Evolutionary conservation across 2,888 invertebrate genomes (phyloP).

Genomic region (Seira sanloemensis): DNA sequence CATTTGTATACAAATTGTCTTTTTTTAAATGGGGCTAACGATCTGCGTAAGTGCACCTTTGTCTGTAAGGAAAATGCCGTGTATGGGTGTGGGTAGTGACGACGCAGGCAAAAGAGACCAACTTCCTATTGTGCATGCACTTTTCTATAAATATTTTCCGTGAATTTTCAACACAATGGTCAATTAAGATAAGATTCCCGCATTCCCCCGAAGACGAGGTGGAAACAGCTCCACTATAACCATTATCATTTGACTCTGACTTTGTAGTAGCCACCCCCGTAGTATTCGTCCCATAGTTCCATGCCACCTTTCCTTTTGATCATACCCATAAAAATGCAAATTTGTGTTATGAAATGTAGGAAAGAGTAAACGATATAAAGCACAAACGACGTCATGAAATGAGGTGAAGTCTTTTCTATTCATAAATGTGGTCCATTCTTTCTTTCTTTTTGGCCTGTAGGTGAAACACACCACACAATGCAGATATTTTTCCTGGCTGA

Average conservation of each 20-base stretch:
- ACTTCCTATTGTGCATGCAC: neutral
- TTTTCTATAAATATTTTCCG: neutral
- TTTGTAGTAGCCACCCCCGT: neutral
- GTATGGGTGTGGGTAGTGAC: neutral
- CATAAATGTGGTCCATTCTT: neutral
- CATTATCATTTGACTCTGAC: neutral
- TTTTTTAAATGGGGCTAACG: neutral
- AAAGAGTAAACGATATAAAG: neutral
- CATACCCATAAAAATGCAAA: slow-evolving; percentile 15
- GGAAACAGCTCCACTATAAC: neutral
- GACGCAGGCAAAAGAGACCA: slow-evolving; percentile 11
- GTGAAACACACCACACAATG: neutral
- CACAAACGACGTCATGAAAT: slow-evolving; percentile 3
- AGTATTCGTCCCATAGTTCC: neutral
- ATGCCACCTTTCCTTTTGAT: slow-evolving; percentile 12
- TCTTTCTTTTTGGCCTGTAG: neutral
- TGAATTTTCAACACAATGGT: slow-evolving; percentile 3
- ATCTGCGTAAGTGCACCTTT: slow-evolving; percentile 20
- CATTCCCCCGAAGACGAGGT: neutral
- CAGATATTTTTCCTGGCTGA: neutral
- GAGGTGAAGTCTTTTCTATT: slow-evolving; percentile 16
- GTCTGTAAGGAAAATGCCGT: neutral
- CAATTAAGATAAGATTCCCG: slow-evolving; percentile 5
- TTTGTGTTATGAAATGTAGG: neutral
- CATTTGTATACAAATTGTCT: slow-evolving; percentile 1